Evolutionary conservation across 2,113 vertebrate genomes (phyloP), one percentile per base, ranked within the genome.

Genomic region (Macrotis lagotis): DNA sequence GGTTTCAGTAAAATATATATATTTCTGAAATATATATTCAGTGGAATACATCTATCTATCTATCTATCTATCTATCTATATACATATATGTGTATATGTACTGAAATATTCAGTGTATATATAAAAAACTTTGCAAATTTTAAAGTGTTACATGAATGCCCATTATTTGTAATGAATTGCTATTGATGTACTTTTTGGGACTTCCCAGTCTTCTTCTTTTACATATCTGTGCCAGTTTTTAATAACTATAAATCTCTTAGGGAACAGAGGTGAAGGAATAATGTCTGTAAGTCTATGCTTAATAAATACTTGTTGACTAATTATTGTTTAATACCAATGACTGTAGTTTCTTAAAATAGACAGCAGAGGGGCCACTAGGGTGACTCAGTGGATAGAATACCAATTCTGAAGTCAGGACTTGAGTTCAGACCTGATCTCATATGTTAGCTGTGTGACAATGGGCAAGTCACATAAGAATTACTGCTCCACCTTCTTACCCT

Each of bases 361-460:
- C 8, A 7, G 0, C 3, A 6, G 89, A 51, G 28, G 6, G 14
- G 16, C 22, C 9, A 0, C 16, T 16, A 90, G 48, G 48, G 88
- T 25, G 90, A 88, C 1, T 0, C 2, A 89, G 48, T 1, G 0
- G 51, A 26, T 48, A 50, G 74, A 53, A 55, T 44, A 10, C 50
- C 1, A 0, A 0, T 44, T 48, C 16, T 26, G 51, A 48, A 48
- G 1, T 44, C 52, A 53, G 52, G 52, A 26, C 25, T 19, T 53
- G 25, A 53, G 25, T 53, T 53, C 25, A 53, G 2, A 53, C 9
- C 8, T 26, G 52, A 2, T 19, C 5, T 53, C 8, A 53, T 25
- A 53, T 53, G 6, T 8, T 53, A 53, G 52, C 25, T 53, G 52
- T 26, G 8, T 53, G 52, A 53, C 25, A 25, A 6, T 53, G 9